Evolutionary conservation across 2,888 invertebrate genomes (phyloP).

Genomic region (Listrodromus nycthemerus): DNA sequence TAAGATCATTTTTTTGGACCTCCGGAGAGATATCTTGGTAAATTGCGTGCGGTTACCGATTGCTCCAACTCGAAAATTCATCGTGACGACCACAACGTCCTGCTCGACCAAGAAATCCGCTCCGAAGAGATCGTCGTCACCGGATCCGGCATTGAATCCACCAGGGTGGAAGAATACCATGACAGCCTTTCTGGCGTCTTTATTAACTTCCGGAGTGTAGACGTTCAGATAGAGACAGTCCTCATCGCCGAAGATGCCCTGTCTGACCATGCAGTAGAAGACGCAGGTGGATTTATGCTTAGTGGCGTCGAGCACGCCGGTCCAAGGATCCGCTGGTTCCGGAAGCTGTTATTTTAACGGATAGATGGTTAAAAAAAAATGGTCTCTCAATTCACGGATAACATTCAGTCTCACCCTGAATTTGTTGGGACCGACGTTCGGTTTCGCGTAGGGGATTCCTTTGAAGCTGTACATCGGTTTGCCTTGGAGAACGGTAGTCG

Average conservation of each 20-base stretch:
- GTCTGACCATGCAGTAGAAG: slow-evolving; percentile 76
- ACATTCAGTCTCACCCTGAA: slow-evolving; percentile 74
- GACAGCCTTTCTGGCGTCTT: slow-evolving; percentile 77
- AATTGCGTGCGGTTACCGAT: slow-evolving; percentile 71
- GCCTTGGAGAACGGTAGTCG: slow-evolving; percentile 72
- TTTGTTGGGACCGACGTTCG: slow-evolving; percentile 76
- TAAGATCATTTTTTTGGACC: no score
- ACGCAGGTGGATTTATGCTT: slow-evolving; percentile 75
- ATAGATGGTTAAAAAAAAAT: neutral
- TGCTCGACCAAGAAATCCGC: slow-evolving; percentile 79
- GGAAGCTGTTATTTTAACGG: slow-evolving; percentile 69
- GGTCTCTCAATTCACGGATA: neutral
- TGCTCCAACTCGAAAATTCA: slow-evolving; percentile 78
- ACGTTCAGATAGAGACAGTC: slow-evolving; percentile 80
- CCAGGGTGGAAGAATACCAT: slow-evolving; percentile 79
- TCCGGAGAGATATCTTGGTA: neutral
- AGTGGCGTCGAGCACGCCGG: slow-evolving; percentile 79
- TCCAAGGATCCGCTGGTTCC: slow-evolving; percentile 77
- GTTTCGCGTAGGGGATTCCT: slow-evolving; percentile 80
- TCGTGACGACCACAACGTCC: slow-evolving; percentile 79
- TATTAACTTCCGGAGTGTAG: slow-evolving; percentile 77
- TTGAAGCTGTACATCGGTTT: slow-evolving; percentile 79
- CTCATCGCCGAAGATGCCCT: slow-evolving; percentile 76
- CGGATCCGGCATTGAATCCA: slow-evolving; percentile 75
- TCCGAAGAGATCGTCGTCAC: slow-evolving; percentile 73